Conservation (phyloP, 1,140 invertebrate species). For the Eriosoma lanigerum region DNA sequence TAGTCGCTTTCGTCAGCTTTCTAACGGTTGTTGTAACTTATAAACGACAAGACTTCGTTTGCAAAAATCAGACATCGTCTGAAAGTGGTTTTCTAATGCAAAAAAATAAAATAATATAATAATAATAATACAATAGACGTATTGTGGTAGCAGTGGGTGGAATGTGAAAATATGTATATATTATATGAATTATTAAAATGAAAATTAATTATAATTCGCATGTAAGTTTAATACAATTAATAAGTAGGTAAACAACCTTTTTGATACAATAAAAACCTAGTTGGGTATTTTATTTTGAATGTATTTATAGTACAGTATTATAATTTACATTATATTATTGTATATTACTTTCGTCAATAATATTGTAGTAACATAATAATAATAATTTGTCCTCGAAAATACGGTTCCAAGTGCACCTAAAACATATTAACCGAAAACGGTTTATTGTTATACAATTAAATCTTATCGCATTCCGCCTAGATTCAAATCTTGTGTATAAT, state of each 20-base stretch:
- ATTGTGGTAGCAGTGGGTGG: background rate
- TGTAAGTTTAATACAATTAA: too few species aligned
- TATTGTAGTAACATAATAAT: too few species aligned
- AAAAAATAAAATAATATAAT: conserved; percentile 4
- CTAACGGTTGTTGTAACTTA: background rate
- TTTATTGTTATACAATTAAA: background rate
- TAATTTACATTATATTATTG: too few species aligned
- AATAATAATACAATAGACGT: too few species aligned
- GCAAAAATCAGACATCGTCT: background rate
- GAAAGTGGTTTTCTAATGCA: conserved; percentile 15
- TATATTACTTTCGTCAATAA: too few species aligned
- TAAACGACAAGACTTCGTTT: background rate
- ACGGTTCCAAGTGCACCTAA: background rate
- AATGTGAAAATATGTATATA: background rate
- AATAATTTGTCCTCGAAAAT: too few species aligned
- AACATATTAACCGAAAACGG: background rate
- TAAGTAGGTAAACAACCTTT: too few species aligned
- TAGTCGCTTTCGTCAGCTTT: conserved; percentile 32
- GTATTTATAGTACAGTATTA: too few species aligned
- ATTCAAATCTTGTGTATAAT: background rate
- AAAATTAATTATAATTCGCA: background rate
- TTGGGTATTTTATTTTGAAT: too few species aligned
- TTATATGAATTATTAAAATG: background rate
- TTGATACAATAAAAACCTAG: too few species aligned
- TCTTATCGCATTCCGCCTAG: background rate